phyloP scores from a whole-genome alignment of 2,797 vertebrate species.

The Gallinago solitaria region DNA sequence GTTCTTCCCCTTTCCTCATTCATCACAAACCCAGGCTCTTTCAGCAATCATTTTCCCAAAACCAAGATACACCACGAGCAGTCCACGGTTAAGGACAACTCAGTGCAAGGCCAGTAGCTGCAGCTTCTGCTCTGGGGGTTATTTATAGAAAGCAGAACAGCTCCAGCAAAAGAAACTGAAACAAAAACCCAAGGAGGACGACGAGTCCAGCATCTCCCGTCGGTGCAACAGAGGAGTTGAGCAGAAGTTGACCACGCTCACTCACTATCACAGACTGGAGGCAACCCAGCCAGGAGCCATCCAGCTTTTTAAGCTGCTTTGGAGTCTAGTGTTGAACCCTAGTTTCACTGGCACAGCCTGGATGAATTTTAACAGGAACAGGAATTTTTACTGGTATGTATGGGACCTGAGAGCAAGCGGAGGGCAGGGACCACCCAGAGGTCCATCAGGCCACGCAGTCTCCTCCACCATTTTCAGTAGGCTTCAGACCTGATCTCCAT shows the following conservation, averaged over 20 bases:
- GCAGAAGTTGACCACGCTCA: not conserved
- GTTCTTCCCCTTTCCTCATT: not conserved
- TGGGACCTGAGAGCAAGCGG: not conserved
- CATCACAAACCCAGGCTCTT: not conserved
- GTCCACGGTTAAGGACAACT: not conserved
- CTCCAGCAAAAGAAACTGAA: slow-evolving; percentile 11
- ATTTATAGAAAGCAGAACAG: slow-evolving; percentile 48
- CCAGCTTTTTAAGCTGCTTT: not conserved
- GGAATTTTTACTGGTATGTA: not conserved
- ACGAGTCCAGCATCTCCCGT: not conserved
- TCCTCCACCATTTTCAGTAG: not conserved
- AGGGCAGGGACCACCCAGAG: not conserved
- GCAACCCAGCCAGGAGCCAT: not conserved
- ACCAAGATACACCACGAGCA: not conserved
- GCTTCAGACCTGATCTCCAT: not conserved
- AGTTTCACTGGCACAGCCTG: not conserved
- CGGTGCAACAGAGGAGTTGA: not conserved
- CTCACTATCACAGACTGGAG: not conserved
- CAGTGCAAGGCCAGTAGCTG: not conserved
- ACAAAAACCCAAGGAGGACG: not conserved
- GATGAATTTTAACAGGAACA: not conserved
- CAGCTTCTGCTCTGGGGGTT: not conserved
- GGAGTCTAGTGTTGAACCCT: not conserved
- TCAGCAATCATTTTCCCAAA: not conserved
- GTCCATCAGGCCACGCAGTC: not conserved